Percentiles rank a stretch among this genome's conserved stretches.
Conservation (phyloP, 1,140 invertebrate species). For the Zeugodacus cucurbitae region DNA sequence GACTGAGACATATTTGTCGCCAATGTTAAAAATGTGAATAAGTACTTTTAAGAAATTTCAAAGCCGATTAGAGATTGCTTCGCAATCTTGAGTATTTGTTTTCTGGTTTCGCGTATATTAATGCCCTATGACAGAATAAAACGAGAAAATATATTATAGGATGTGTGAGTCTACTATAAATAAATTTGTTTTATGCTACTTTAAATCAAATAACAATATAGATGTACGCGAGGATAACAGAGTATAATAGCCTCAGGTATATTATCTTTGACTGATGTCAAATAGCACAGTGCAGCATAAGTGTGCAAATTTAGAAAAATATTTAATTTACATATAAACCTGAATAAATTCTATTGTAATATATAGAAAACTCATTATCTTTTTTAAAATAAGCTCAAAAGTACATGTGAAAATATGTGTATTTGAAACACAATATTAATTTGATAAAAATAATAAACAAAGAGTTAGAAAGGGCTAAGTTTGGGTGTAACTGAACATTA, state of each 20-base stretch:
- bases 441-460: no score
- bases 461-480: no score
- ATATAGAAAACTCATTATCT: no score
- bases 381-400: no score
- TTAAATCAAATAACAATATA: neutral
- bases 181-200: neutral
- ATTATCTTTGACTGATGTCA: neutral
- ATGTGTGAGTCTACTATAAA: constrained; percentile 29
- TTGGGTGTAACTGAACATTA: no score
- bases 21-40: neutral
- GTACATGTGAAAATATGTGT: no score
- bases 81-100: neutral
- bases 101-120: no score
- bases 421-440: no score
- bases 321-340: no score
- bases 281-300: no score
- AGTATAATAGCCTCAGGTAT: neutral
- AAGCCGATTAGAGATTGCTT: neutral
- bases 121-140: neutral
- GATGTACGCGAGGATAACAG: neutral
- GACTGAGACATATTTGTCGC: constrained; percentile 23
- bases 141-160: neutral
- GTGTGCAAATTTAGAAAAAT: no score
- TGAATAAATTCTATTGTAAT: no score
- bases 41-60: neutral